These are phyloP conservation scores for Cotesia vestalis DNA, from an alignment of 1,140 invertebrate species.

Conservation along the genomic window DNA sequence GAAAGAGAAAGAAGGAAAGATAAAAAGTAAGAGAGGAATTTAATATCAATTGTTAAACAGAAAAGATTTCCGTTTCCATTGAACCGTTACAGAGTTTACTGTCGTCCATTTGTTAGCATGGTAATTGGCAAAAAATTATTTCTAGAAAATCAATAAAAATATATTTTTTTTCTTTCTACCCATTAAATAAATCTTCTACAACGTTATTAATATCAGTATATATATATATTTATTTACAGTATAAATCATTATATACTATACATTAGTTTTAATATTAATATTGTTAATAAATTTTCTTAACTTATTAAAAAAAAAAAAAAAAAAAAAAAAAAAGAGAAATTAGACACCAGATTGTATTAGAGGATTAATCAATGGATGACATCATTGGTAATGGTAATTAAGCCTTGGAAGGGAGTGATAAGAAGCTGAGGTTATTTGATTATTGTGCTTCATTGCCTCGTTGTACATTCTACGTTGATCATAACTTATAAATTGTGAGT, in stretches of 20 bases:
- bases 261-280: too few relatives aligned
- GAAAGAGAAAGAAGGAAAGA: constrained; percentile 30
- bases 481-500: constrained; percentile 37
- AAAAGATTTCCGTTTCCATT: background rate
- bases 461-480: constrained; percentile 43
- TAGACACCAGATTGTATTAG: too few relatives aligned
- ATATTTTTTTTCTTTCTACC: background rate
- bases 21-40: constrained; percentile 18
- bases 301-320: background rate
- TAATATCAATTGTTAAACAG: background rate
- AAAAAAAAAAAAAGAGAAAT: background rate
- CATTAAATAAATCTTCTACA: background rate
- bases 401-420: too few relatives aligned
- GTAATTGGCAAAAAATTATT: background rate
- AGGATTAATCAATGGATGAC: too few relatives aligned
- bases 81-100: constrained; percentile 1
- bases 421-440: too few relatives aligned
- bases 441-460: constrained; percentile 24
- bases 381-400: too few relatives aligned
- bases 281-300: constrained; percentile 2
- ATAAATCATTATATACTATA: background rate
- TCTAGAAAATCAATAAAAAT: background rate
- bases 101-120: background rate
- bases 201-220: background rate
- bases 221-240: constrained; percentile 25